phyloP scores from a whole-genome alignment of 2,797 vertebrate genomes.

The Craterocephalus amniculus region DNA sequence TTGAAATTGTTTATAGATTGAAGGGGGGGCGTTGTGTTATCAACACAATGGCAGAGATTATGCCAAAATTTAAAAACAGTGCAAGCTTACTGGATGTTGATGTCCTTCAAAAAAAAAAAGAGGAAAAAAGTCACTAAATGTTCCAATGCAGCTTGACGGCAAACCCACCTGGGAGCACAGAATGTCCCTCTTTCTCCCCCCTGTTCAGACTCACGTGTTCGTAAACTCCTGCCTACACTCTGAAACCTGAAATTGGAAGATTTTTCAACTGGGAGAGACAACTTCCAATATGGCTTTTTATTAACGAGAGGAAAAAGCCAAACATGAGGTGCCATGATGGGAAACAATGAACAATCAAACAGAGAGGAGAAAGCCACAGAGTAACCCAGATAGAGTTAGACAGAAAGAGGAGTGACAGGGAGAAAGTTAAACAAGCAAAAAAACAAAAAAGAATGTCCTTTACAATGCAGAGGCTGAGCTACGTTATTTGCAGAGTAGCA shows the following conservation, averaged over 20 bases:
- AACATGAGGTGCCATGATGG: too few relatives aligned
- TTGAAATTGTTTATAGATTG: background rate
- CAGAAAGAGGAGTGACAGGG: background rate
- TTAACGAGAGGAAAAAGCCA: background rate
- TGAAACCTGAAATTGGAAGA: slow-evolving; percentile 9
- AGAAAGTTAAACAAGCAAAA: background rate
- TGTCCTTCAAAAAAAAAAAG: background rate
- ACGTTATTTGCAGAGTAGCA: slow-evolving; percentile 17
- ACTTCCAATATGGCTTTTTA: background rate
- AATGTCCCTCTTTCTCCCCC: slow-evolving; percentile 31
- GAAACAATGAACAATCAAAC: slow-evolving; percentile 1
- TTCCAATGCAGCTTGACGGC: slow-evolving; percentile 24
- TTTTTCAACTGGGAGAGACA: slow-evolving; percentile 14
- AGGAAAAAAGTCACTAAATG: slow-evolving; percentile 17
- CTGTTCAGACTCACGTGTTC: slow-evolving; percentile 16
- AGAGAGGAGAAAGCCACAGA: background rate
- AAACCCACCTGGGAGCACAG: slow-evolving; percentile 25
- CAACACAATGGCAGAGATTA: background rate
- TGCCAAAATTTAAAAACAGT: background rate
- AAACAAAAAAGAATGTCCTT: background rate
- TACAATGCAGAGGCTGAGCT: background rate
- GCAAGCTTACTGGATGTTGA: background rate
- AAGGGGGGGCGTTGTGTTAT: too few relatives aligned
- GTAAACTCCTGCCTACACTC: slow-evolving; percentile 17
- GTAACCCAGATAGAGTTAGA: slow-evolving; percentile 1